phyloP scores from a whole-genome alignment of 2,113 vertebrate genomes.

The Ia io region DNA sequence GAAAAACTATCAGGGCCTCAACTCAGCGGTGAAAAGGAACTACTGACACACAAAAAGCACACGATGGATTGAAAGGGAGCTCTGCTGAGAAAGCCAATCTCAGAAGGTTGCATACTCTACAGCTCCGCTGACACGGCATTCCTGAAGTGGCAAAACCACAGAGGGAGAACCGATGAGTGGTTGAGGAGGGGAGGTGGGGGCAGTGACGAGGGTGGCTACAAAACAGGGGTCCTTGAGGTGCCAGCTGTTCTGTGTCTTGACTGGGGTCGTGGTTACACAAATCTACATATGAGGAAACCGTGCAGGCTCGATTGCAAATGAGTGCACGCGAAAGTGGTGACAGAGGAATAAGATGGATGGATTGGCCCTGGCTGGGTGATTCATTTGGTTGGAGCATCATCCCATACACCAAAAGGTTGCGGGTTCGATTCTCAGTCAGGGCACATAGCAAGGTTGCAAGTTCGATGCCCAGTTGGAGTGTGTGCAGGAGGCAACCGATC shows the following conservation, averaged over 20 bases:
- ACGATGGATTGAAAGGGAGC: background rate
- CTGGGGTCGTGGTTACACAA: background rate
- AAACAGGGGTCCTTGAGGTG: background rate
- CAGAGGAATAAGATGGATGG: background rate
- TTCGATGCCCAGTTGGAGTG: background rate
- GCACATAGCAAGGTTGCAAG: background rate
- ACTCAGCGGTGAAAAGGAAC: background rate
- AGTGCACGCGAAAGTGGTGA: rapidly evolving
- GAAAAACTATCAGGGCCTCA: background rate
- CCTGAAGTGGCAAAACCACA: background rate
- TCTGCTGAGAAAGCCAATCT: background rate
- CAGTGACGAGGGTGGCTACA: rapidly evolving
- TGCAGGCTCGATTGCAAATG: background rate
- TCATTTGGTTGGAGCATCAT: background rate
- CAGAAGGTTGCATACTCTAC: rapidly evolving
- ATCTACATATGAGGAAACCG: rapidly evolving
- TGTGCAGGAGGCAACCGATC: background rate
- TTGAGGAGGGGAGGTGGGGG: background rate
- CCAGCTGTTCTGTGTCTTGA: background rate
- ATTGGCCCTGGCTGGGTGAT: background rate
- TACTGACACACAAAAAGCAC: background rate
- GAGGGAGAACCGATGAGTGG: too few relatives aligned
- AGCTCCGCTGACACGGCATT: background rate
- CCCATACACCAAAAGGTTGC: background rate
- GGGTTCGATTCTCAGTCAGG: background rate